A percentile compares a stretch with the other conserved stretches of the same genome.
Conservation (phyloP, 2,797 vertebrate species). For the Sebastes steindachneri region DNA sequence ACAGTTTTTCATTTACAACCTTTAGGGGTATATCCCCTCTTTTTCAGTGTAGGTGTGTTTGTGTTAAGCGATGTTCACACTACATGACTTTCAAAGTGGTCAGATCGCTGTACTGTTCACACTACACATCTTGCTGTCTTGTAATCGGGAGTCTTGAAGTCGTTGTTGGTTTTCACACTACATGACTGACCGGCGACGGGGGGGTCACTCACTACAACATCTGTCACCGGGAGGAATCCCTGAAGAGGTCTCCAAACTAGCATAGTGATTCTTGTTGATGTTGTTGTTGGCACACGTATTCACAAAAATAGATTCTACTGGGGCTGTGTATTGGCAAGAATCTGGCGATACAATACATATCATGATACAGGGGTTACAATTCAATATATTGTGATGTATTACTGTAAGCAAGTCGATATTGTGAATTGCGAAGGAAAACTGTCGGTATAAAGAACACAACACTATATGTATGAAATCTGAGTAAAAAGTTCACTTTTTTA, state of each 20-base stretch:
- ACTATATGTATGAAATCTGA: too few relatives aligned
- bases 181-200: not conserved
- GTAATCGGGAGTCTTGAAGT: not conserved
- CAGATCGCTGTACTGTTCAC: not conserved
- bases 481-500: too few relatives aligned
- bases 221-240: not conserved
- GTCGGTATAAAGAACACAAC: too few relatives aligned
- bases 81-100: too few relatives aligned
- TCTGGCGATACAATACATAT: too few relatives aligned
- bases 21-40: conserved; percentile 48
- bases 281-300: not conserved
- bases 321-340: too few relatives aligned
- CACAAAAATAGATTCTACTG: not conserved
- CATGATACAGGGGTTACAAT: too few relatives aligned
- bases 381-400: too few relatives aligned
- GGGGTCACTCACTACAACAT: not conserved
- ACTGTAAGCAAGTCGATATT: too few relatives aligned
- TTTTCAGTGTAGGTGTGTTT: conserved; percentile 51
- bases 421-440: too few relatives aligned
- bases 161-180: not conserved
- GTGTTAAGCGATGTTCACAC: not conserved
- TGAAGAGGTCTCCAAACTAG: not conserved
- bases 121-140: not conserved
- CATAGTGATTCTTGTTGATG: not conserved
- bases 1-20: conserved; percentile 45